Base-by-base conservation (phyloP, 2,888 invertebrate genomes). In the Coremacera marginata region DNA sequence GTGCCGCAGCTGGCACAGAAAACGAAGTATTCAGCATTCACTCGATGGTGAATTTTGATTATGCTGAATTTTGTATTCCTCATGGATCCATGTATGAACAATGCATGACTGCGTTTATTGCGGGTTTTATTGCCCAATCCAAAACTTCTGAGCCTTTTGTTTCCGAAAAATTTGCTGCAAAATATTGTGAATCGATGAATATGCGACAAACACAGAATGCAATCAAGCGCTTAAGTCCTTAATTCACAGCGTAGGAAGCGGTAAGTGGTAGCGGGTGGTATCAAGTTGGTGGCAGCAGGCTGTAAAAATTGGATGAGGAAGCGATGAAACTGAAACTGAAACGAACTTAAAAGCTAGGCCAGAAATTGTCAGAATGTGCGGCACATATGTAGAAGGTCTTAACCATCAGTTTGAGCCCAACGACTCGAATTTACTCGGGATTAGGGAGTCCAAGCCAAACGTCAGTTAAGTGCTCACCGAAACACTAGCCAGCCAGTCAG, bases 41-140 rank as follows among this genome's bases (percentile, higher is more conserved):
- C 31, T 49, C 31, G 55, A 57, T 57, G 70, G 57, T 57, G 57
- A 71, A 27, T 60, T 71, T 71, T 44, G 60, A 57, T 71, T 71
- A 44, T 71, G 27, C 71, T 19, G 27, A 22, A 60, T 60, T 71
- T 37, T 44, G n/a, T 57, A 60, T 57, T 44, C 37, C 25, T 19
- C 55, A 55, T 60, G 71, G 25, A 44, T 60, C 19, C n/a, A 65
- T 65, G 70, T 3, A 11, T 52, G n/a, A 19, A 52, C 22, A 52
- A 37, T 57, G 60, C 60, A 37, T 52, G 51, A 14, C 52, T 52
- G 65, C 65, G 49, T 34, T 34, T 71, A 22, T 57, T 57, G 71
- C 16, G 71, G 60, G 34, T 44, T 60, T 71, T 71, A 70, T 70
- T 60, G 60, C 37, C 37, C 25, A 37, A 27, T n/a, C 34, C 44